phyloP scores from a whole-genome alignment of 2,888 invertebrate genomes.

The Andricus quercusramuli region DNA sequence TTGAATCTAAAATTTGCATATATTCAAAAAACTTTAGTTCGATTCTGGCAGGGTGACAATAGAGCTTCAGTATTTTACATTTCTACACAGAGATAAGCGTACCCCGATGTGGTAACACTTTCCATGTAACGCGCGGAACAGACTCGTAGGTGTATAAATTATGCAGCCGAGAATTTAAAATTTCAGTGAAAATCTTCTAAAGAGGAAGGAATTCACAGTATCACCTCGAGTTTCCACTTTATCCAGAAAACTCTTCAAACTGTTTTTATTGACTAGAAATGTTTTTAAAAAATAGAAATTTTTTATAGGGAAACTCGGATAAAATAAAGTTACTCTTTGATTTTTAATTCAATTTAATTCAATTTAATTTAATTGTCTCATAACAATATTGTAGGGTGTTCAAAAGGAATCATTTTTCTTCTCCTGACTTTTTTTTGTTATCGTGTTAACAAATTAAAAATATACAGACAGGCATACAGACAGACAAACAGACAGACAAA shows the following conservation, averaged over 20 bases:
- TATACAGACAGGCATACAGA: no score
- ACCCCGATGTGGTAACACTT: not conserved
- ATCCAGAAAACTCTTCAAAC: not conserved
- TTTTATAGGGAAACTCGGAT: not conserved
- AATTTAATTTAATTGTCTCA: no score
- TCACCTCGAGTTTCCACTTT: not conserved
- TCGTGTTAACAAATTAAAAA: no score
- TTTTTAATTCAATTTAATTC: not conserved
- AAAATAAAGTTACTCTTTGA: not conserved
- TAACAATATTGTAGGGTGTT: no score
- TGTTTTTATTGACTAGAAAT: not conserved
- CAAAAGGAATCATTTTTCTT: no score
- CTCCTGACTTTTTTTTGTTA: no score
- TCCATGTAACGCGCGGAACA: not conserved
- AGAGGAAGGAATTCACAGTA: not conserved
- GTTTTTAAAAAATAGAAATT: not conserved
- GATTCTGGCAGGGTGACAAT: conserved; percentile 18
- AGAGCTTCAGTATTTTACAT: conserved; percentile 21
- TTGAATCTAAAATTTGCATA: not conserved
- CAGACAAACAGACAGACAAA: no score
- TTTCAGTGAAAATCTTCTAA: conserved; percentile 6
- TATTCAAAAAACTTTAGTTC: not conserved
- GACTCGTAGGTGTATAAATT: conserved; percentile 21
- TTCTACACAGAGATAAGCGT: conserved; percentile 3
- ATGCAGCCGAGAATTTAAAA: conserved; percentile 25